phyloP scores from a whole-genome alignment of 2,113 vertebrate genomes.

The Motacilla alba region DNA sequence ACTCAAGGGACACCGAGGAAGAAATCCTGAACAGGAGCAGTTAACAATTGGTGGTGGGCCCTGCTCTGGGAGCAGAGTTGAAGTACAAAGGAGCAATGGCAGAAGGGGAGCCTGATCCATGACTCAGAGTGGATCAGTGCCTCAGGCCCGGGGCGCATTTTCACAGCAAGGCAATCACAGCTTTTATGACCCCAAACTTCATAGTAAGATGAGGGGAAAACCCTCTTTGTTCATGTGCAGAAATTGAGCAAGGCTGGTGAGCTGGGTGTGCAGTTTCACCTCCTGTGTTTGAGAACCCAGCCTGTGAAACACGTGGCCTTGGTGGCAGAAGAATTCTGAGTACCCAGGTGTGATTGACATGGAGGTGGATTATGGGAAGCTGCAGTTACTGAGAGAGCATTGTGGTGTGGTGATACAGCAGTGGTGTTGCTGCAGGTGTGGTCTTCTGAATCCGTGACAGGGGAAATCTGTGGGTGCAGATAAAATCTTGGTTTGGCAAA shows the following conservation, averaged over 20 bases:
- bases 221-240: not conserved
- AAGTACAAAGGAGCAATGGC: slow-evolving; percentile 8
- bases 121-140: not conserved
- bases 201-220: slow-evolving; percentile 2
- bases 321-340: not conserved
- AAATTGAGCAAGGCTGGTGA: not conserved
- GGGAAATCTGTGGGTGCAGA: not conserved
- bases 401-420: not conserved
- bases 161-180: not conserved
- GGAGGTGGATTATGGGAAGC: not conserved
- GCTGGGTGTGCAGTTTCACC: not conserved
- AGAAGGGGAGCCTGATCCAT: slow-evolving; percentile 8
- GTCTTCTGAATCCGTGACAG: not conserved
- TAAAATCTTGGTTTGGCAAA: not conserved
- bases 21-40: not conserved
- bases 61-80: not conserved
- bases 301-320: not conserved
- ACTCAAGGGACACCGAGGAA: not conserved
- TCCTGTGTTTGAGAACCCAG: not conserved
- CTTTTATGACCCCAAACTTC: slow-evolving; percentile 32
- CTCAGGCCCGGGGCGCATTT: not conserved
- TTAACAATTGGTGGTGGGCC: not conserved
- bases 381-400: not conserved
- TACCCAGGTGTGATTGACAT: not conserved
- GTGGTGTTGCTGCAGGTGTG: not conserved